Percentiles rank a stretch among this genome's conserved stretches.
These are phyloP conservation scores for Corythornis leucogaster DNA, from an alignment of 2,797 vertebrate species.

Conservation along the genomic window DNA sequence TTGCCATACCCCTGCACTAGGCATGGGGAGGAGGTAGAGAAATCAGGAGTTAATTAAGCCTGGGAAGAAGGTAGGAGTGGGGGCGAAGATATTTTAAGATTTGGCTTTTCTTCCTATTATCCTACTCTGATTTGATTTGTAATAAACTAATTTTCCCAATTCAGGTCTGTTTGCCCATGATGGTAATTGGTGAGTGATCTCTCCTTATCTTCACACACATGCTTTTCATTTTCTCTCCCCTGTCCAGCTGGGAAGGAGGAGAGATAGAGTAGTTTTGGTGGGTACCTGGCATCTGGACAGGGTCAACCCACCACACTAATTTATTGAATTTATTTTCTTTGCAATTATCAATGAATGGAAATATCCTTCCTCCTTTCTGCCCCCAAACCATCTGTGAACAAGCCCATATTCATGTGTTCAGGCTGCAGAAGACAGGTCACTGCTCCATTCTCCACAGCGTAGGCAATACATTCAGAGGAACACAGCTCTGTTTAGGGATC, in stretches of 20 bases:
- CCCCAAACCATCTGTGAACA: not conserved
- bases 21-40: not conserved
- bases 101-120: not conserved
- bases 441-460: rapidly evolving
- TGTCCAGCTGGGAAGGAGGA: not conserved
- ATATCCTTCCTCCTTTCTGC: not conserved
- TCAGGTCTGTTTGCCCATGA: not conserved
- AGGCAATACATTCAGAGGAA: not conserved
- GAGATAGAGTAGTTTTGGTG: not conserved
- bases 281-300: not conserved
- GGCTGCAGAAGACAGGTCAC: not conserved
- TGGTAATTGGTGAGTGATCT: not conserved
- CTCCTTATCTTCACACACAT: not conserved
- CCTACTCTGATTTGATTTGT: not conserved
- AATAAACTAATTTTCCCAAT: not conserved
- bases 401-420: not conserved
- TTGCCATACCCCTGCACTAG: not conserved
- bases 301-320: not conserved
- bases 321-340: not conserved
- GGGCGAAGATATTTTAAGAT: not conserved
- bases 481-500: not conserved
- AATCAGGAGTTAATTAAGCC: not conserved
- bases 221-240: not conserved
- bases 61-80: not conserved
- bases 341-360: not conserved